A percentile compares a stretch with the other conserved stretches of the same genome.
phyloP scores from a whole-genome alignment of 2,888 invertebrate genomes.

The Monochamus alternatus region DNA sequence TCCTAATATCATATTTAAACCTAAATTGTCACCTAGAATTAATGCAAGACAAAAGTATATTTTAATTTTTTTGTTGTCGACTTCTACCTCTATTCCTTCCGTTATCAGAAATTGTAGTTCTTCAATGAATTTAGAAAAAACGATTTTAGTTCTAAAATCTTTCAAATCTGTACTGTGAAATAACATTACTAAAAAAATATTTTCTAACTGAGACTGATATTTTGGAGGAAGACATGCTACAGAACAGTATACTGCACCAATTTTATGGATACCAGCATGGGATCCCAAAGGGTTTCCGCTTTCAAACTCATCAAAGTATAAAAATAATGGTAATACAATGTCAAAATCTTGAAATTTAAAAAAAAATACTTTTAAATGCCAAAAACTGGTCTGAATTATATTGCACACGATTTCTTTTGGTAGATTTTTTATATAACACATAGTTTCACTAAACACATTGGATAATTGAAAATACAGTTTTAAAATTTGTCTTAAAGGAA shows the following conservation, averaged over 20 bases:
- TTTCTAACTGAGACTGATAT: slow-evolving; percentile 48
- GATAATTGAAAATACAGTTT: neutral
- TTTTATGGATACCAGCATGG: slow-evolving; percentile 37
- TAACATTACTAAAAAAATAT: slow-evolving; percentile 51
- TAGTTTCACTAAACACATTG: neutral
- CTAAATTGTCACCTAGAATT: too few relatives aligned
- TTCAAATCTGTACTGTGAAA: slow-evolving; percentile 51
- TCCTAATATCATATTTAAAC: slow-evolving; percentile 52
- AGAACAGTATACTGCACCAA: slow-evolving; percentile 54
- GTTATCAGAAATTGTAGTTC: slow-evolving; percentile 50
- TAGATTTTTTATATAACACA: neutral
- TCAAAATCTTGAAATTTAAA: neutral
- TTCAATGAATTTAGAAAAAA: slow-evolving; percentile 51
- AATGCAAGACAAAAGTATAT: slow-evolving; percentile 45
- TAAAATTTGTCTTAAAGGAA: slow-evolving; percentile 27
- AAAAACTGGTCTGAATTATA: slow-evolving; percentile 31
- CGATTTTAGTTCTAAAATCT: slow-evolving; percentile 47
- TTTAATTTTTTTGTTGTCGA: slow-evolving; percentile 37
- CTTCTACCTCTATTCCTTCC: slow-evolving; percentile 45
- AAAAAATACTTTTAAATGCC: slow-evolving; percentile 27
- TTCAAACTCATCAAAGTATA: too few relatives aligned
- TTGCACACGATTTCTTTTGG: slow-evolving; percentile 6
- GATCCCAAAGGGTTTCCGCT: slow-evolving; percentile 52
- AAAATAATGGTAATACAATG: slow-evolving; percentile 27
- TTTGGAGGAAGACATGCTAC: slow-evolving; percentile 45